Evolutionary conservation across 2,888 invertebrate genomes (phyloP), one percentile per base, ranked within the genome.

Genomic region (Lithosia quadra): DNA sequence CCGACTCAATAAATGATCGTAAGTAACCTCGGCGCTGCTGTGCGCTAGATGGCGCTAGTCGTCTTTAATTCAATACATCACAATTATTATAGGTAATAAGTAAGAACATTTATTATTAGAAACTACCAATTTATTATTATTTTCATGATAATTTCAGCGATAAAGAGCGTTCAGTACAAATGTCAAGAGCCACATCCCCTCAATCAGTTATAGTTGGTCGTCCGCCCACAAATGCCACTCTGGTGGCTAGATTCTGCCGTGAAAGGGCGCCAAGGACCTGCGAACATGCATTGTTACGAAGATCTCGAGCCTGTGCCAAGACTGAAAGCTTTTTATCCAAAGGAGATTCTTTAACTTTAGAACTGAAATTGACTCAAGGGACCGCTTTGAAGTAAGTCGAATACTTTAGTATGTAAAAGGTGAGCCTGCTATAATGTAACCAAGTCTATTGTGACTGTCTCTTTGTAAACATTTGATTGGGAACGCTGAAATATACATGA

Each of bases 271-370:
- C 98, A 0, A 96, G 97, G 76, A 98, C 97, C 57, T 98, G 98
- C 86, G 98, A 98, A 87, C 97, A 98, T 81, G 97, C 97, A 0
- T 95, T 98, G 76, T 92, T 98, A 67, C 86, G 91, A 68, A 94
- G 91, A 79, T 96, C 97, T 24, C 95, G 98, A 70, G 98, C 98
- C 0, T 98, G 98, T 85, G 96, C 97, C 0, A 95, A 97, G 36
- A 96, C 97, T 10, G 98, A 98, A 88, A 98, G 98, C 90, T 98
- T 97, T 88, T 95, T 98, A 18, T 98, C 98, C 5, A 96, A 97
- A 75, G 97, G 97, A 69, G 98, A 97, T 89, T 97, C 97, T 65
- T 95, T 98, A 80, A 98, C 98, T 22, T 94, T 98, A 77, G 98
- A 98, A 88, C 92, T 98, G 80, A 96, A 96, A 84, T 95, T 97